Conservation (phyloP, 2,797 vertebrate genomes). For the Etheostoma nigrum region DNA sequence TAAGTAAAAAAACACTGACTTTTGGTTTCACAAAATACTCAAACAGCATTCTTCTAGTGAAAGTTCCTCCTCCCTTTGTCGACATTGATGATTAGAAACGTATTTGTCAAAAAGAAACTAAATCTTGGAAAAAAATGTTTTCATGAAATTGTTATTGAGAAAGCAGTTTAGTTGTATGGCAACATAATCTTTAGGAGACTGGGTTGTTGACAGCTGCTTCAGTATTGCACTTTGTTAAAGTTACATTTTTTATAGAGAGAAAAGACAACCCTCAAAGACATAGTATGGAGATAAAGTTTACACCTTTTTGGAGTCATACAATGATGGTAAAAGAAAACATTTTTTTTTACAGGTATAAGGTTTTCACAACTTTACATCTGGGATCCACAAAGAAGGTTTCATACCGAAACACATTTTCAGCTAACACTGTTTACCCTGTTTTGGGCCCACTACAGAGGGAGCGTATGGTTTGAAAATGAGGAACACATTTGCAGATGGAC, state of each 20-base stretch:
- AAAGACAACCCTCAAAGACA: not conserved
- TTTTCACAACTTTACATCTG: not conserved
- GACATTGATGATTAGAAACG: no score
- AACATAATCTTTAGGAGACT: no score
- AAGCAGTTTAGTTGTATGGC: no score
- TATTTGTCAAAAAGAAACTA: no score
- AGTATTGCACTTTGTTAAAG: not conserved
- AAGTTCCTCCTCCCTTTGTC: no score
- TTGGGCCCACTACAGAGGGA: not conserved
- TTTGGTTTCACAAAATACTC: no score
- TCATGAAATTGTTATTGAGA: no score
- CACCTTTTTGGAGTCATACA: not conserved
- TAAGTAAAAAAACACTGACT: no score
- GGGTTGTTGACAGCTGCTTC: not conserved
- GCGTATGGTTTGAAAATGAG: slow-evolving; percentile 11
- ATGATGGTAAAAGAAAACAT: not conserved
- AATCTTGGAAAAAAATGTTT: no score
- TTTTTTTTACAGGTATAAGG: not conserved
- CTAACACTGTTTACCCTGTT: not conserved
- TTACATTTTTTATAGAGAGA: not conserved
- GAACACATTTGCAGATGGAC: slow-evolving; percentile 30
- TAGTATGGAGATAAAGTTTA: not conserved
- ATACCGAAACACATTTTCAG: slow-evolving; percentile 3
- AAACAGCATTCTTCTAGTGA: no score
- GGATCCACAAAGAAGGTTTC: not conserved